A percentile compares a stretch with the other conserved stretches of the same genome.
These are phyloP conservation scores for Triplophysa bombifrons DNA, from an alignment of 2,797 vertebrate genomes.

Conservation along the genomic window DNA sequence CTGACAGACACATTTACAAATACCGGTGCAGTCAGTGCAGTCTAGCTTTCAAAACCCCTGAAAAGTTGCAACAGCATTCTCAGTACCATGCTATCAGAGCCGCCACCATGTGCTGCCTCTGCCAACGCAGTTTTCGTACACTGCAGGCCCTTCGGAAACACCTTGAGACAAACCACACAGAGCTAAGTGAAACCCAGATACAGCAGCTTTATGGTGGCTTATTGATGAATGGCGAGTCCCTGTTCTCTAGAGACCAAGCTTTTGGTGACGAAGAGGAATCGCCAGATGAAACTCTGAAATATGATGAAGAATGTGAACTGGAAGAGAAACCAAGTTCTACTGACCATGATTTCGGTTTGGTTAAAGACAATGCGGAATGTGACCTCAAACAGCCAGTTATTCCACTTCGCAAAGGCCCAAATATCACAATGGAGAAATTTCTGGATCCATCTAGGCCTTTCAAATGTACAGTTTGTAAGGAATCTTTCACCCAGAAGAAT, in stretches of 20 bases:
- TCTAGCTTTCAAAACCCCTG: conserved; percentile 95
- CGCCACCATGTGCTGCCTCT: conserved; percentile 97
- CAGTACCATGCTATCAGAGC: conserved; percentile 99
- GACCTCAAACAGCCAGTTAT: conserved; percentile 85
- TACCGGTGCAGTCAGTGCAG: conserved; percentile 99
- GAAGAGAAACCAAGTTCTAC: conserved; percentile 86
- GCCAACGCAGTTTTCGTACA: conserved; percentile 96
- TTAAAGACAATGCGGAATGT: conserved; percentile 83
- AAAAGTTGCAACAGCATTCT: conserved; percentile 96
- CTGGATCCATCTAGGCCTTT: conserved; percentile 96
- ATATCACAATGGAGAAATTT: conserved; percentile 97
- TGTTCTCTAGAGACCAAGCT: conserved; percentile 76
- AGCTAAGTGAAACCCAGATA: conserved; percentile 85
- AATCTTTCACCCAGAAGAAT: conserved; percentile 98
- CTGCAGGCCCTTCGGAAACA: conserved; percentile 97
- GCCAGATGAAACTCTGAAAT: conserved; percentile 80
- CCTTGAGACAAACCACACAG: conserved; percentile 94
- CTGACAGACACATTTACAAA: conserved; percentile 97
- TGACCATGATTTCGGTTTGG: conserved; percentile 78
- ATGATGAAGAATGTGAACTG: conserved; percentile 83
- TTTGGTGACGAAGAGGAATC: conserved; percentile 61
- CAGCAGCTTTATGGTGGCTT: conserved; percentile 87
- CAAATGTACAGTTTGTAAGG: conserved; percentile 98
- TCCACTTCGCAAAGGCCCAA: conserved; percentile 87
- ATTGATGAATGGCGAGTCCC: conserved; percentile 81